Evolutionary conservation across 2,113 vertebrate genomes (phyloP), one percentile per base, ranked within the genome.

Genomic region (Natator depressus): DNA sequence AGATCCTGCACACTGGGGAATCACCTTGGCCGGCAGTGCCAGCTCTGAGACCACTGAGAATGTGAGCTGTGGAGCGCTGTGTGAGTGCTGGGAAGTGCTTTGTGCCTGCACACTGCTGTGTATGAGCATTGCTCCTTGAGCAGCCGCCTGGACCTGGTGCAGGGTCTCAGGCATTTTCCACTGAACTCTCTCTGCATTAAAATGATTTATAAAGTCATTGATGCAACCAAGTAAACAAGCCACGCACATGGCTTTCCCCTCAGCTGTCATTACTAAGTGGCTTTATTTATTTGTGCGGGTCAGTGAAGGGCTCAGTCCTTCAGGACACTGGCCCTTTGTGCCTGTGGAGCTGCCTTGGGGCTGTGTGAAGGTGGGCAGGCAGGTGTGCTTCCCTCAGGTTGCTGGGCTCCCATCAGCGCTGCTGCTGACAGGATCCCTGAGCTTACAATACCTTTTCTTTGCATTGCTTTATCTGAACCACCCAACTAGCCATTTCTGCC

Each of bases 301-400:
- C 4, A 53, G 35, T 31, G 50, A 22, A 25, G 82, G 72, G 53
- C 46, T 57, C 82, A 54, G 47, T 50, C n/a, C 19, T 35, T 75
- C 9, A n/a, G 38, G 83, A 57, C 4, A 14, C 53, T 29, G 59
- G 42, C 35, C 50, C 59, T 79, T 47, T 51, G 4, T 46, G 55
- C 59, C 81, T 25, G n/a, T 54, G 65, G 51, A 80, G 46, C 57
- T 85, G 10, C 62, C 85, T 38, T 25, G 0, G 0, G 69, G 50
- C 38, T 4, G 0, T 6, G 6, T 27, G 76, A 14, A 4, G 0
- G 0, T 62, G 20, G 29, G 12, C 54, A 53, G 47, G 10, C 86
- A 11, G 47, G 19, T 46, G 14, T 54, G 3, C 10, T 1, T 6
- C 10, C 4, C 7, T 38, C 50, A 19, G 53, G 82, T 88, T 59